Evolutionary conservation across 2,888 invertebrate genomes (phyloP).

Genomic region (Eremobia ochroleuca): DNA sequence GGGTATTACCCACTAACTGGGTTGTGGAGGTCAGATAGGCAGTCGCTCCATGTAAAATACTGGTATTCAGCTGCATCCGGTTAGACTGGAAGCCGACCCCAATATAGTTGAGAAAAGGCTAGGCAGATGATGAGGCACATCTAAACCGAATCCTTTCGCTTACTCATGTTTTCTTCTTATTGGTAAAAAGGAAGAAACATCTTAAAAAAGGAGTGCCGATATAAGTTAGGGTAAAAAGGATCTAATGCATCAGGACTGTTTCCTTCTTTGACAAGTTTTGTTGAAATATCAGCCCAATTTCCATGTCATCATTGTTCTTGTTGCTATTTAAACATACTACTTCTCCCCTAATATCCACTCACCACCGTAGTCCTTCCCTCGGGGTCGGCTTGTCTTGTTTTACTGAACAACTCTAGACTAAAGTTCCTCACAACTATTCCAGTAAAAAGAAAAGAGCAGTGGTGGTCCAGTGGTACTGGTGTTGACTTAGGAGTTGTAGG

Average conservation of each 20-base stretch:
- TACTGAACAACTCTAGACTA: constrained; percentile 5
- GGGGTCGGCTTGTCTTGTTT: neutral
- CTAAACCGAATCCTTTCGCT: neutral
- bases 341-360: neutral
- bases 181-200: neutral
- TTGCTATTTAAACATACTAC: neutral
- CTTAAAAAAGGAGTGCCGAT: neutral
- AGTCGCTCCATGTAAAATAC: too few species aligned
- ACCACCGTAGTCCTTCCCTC: neutral
- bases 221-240: neutral
- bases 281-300: neutral
- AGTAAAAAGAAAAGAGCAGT: neutral
- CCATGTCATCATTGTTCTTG: neutral
- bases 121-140: too few species aligned
- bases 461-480: too few species aligned
- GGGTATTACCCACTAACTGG: too few species aligned
- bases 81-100: too few species aligned
- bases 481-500: too few species aligned
- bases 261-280: neutral
- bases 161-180: neutral
- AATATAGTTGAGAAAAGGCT: too few species aligned
- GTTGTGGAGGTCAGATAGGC: too few species aligned
- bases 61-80: too few species aligned
- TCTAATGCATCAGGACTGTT: neutral
- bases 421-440: constrained; percentile 17